Percentiles rank a stretch among this genome's conserved stretches.
Conservation (phyloP, 2,888 invertebrate genomes). For the Itoplectis maculator region DNA sequence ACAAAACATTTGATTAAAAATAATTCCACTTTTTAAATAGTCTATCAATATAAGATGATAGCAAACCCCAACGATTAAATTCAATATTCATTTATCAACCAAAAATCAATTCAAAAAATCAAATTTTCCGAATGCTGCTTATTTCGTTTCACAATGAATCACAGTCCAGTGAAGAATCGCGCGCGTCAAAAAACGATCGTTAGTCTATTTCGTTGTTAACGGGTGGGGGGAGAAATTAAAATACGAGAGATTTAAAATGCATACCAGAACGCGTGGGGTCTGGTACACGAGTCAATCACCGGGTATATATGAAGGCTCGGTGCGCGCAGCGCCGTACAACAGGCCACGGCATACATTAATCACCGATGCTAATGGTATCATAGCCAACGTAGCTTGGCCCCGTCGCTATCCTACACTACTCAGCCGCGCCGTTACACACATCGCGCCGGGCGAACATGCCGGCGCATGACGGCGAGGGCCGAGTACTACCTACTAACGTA, state of each 20-base stretch:
- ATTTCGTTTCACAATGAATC: too few relatives aligned
- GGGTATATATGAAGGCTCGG: conserved; percentile 70
- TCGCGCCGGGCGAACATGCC: conserved; percentile 37
- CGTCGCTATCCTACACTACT: conserved; percentile 62
- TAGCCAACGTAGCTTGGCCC: conserved; percentile 76
- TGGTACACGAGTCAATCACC: conserved; percentile 79
- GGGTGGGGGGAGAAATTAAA: neutral
- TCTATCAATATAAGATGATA: too few relatives aligned
- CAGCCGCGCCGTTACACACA: conserved; percentile 50
- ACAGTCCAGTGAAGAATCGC: too few relatives aligned
- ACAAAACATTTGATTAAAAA: too few relatives aligned
- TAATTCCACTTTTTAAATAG: too few relatives aligned
- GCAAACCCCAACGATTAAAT: too few relatives aligned
- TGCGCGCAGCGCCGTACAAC: conserved; percentile 77
- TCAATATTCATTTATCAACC: too few relatives aligned
- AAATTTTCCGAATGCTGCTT: too few relatives aligned
- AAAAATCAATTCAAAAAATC: too few relatives aligned
- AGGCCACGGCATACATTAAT: conserved; percentile 83
- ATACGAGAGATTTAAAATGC: conserved; percentile 18
- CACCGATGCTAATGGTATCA: conserved; percentile 84
- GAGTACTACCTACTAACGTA: conserved; percentile 23
- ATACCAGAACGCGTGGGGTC: conserved; percentile 24
- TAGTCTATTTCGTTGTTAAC: conserved; percentile 8
- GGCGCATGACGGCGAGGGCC: conserved; percentile 28
- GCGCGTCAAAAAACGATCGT: neutral